Evolutionary conservation across 2,113 vertebrate genomes (phyloP).

Genomic region (Catagonus wagneri): DNA sequence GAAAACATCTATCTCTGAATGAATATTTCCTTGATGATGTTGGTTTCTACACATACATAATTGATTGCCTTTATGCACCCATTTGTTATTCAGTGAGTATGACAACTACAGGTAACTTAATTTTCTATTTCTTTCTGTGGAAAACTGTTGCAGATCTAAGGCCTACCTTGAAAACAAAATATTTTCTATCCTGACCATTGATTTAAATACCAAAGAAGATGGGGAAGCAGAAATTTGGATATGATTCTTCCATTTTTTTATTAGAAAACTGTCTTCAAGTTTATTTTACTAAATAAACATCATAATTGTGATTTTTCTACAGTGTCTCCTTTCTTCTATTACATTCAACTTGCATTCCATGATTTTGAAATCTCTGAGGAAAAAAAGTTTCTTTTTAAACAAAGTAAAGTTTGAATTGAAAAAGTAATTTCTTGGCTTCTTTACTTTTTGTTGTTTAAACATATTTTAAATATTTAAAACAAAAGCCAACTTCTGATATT

Average conservation of each 20-base stretch:
- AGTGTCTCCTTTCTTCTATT: conserved; percentile 33
- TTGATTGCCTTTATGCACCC: conserved; percentile 20
- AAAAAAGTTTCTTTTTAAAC: conserved; percentile 49
- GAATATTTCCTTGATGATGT: not conserved
- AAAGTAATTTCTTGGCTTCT: conserved; percentile 2
- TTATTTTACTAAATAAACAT: conserved; percentile 89
- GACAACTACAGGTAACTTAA: conserved; percentile 7
- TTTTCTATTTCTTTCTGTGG: conserved; percentile 41
- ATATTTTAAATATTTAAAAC: conserved; percentile 47
- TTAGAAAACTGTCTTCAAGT: conserved; percentile 79
- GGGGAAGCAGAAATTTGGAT: conserved; percentile 52
- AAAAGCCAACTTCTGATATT: conserved; percentile 26
- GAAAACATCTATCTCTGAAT: not conserved
- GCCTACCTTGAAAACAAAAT: conserved; percentile 59
- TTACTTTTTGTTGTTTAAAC: conserved; percentile 54
- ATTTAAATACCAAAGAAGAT: conserved; percentile 78
- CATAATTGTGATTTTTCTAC: conserved; percentile 69
- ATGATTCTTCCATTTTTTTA: conserved; percentile 76
- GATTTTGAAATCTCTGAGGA: conserved; percentile 57
- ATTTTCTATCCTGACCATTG: conserved; percentile 41
- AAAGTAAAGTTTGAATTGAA: conserved; percentile 26
- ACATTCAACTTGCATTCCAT: not conserved
- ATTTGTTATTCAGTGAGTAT: conserved; percentile 31
- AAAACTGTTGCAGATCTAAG: conserved; percentile 51
- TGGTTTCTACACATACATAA: not conserved